These are phyloP conservation scores for Sphenodon punctatus DNA, from an alignment of 2,797 vertebrate genomes.

Conservation along the genomic window DNA sequence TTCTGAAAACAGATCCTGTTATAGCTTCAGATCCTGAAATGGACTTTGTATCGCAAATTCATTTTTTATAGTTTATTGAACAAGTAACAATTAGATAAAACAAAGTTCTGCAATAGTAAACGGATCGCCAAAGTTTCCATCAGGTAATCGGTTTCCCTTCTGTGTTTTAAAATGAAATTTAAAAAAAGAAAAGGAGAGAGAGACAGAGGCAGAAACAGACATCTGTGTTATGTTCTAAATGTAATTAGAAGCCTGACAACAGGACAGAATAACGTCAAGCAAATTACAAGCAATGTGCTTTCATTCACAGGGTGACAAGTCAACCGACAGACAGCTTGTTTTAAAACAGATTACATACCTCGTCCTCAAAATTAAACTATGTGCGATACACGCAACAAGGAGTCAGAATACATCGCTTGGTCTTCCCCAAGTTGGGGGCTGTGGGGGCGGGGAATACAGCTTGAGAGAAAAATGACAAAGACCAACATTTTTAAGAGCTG, in stretches of 20 bases:
- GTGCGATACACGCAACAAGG: background rate
- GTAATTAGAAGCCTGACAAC: slow-evolving; percentile 70
- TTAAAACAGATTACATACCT: slow-evolving; percentile 60
- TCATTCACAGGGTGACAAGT: slow-evolving; percentile 72
- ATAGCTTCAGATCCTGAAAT: background rate
- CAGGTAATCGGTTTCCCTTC: slow-evolving; percentile 12
- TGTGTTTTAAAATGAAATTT: background rate
- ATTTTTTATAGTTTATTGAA: background rate
- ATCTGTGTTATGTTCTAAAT: slow-evolving; percentile 67
- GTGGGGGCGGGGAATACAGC: too few relatives aligned
- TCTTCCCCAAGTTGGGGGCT: too few relatives aligned
- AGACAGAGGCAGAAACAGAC: slow-evolving; percentile 52
- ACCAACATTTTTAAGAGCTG: background rate
- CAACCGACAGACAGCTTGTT: slow-evolving; percentile 67
- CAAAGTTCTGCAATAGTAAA: background rate
- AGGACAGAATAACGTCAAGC: slow-evolving; percentile 65
- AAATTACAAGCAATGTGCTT: slow-evolving; percentile 69
- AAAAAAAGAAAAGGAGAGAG: background rate
- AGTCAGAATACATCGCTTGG: slow-evolving; percentile 54
- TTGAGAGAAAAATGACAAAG: background rate
- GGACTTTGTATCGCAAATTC: background rate
- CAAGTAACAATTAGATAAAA: background rate
- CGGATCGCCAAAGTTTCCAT: background rate
- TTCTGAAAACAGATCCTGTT: background rate
- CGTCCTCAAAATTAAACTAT: slow-evolving; percentile 63